Percentiles rank a stretch among this genome's conserved stretches.
These are phyloP conservation scores for Pachypsylla venusta DNA, from an alignment of 1,140 invertebrate genomes.

Conservation along the genomic window DNA sequence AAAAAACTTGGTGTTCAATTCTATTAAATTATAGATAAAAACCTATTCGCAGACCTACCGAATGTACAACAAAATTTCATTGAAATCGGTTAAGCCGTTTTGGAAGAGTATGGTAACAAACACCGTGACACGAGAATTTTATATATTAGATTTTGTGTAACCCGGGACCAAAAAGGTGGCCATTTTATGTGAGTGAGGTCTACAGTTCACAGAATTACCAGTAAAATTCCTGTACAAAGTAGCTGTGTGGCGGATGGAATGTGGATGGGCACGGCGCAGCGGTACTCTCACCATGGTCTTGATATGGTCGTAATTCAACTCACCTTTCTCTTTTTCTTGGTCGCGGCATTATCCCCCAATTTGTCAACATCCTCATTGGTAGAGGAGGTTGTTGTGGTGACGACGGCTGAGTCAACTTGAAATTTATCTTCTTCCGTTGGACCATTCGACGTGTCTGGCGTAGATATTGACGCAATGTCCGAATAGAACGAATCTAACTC, in stretches of 20 bases:
- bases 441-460: slow-evolving; percentile 20
- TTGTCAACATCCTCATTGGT: slow-evolving; percentile 16
- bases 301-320: slow-evolving; percentile 17
- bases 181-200: background rate
- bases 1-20: too few species aligned
- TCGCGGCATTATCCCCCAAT: slow-evolving; percentile 12
- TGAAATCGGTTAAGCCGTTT: too few species aligned
- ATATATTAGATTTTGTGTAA: background rate
- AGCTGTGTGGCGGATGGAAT: too few species aligned
- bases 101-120: too few species aligned
- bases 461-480: slow-evolving; percentile 40
- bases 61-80: too few species aligned
- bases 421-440: slow-evolving; percentile 19
- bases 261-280: too few species aligned
- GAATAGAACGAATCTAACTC: slow-evolving; percentile 44
- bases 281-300: too few species aligned
- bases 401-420: slow-evolving; percentile 15
- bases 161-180: background rate
- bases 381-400: slow-evolving; percentile 19
- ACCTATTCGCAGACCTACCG: too few species aligned
- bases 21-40: too few species aligned
- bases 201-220: background rate
- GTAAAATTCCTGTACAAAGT: background rate
- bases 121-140: too few species aligned
- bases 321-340: slow-evolving; percentile 40